Evolutionary conservation across 2,113 vertebrate species (phyloP).

Genomic region (Urocolius indicus): DNA sequence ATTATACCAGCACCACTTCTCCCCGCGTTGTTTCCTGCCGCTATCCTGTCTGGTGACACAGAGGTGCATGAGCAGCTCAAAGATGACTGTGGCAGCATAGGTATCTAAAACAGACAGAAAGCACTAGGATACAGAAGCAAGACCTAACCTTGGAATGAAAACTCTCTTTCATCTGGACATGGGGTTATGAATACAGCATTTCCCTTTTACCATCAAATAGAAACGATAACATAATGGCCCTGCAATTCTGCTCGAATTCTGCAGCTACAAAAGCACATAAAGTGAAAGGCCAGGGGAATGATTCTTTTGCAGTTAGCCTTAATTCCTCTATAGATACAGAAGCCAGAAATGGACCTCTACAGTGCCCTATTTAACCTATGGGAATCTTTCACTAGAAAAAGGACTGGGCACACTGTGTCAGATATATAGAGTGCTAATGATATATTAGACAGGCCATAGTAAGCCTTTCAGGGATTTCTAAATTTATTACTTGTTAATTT

Average conservation of each 20-base stretch:
- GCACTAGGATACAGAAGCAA: neutral
- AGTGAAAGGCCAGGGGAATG: neutral
- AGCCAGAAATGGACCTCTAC: neutral
- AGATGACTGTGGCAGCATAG: neutral
- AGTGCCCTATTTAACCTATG: neutral
- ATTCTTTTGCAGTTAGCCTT: neutral
- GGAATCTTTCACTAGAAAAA: neutral
- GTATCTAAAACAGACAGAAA: neutral
- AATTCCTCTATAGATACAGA: neutral
- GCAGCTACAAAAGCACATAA: neutral
- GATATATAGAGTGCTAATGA: conserved; percentile 45
- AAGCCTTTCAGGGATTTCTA: conserved; percentile 60
- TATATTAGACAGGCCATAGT: conserved; percentile 47
- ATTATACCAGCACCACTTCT: neutral
- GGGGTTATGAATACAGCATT: conserved; percentile 19
- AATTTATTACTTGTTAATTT: conserved; percentile 71
- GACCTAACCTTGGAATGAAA: conserved; percentile 19
- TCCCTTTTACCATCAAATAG: conserved; percentile 24
- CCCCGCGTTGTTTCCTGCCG: neutral
- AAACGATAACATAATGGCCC: neutral
- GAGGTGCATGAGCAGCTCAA: neutral
- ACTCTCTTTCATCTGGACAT: neutral
- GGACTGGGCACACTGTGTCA: neutral
- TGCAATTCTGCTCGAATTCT: neutral
- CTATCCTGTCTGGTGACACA: neutral